These are phyloP conservation scores for Caenorhabditis angaria DNA, from an alignment of 2,888 invertebrate genomes.

Conservation along the genomic window DNA sequence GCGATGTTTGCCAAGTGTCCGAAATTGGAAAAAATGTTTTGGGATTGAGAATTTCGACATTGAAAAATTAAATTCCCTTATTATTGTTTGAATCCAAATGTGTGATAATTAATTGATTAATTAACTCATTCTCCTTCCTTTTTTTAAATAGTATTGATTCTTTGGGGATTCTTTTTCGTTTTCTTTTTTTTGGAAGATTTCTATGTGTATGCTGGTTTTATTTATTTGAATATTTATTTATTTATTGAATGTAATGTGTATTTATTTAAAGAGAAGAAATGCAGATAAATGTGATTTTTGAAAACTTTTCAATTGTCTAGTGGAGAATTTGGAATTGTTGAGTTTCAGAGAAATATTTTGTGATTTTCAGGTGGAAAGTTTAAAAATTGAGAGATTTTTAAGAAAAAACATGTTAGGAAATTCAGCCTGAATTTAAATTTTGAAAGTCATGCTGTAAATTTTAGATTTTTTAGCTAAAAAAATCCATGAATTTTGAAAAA, in stretches of 20 bases:
- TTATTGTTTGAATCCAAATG: conserved; percentile 9
- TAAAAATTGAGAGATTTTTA: no score
- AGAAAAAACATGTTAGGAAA: no score
- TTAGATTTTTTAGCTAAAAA: no score
- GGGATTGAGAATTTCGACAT: conserved; percentile 48
- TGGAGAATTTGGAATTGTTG: no score
- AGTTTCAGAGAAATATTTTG: no score
- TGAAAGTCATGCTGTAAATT: no score
- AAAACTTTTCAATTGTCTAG: no score
- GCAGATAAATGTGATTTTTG: no score
- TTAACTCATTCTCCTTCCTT: not conserved
- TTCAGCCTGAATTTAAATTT: no score
- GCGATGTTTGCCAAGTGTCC: conserved; percentile 80
- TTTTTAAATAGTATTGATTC: conserved; percentile 9
- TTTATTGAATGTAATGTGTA: conserved; percentile 2
- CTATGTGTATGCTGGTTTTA: conserved; percentile 23
- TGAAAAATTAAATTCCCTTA: conserved; percentile 36
- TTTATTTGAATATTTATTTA: not conserved
- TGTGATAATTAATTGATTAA: conserved; percentile 10
- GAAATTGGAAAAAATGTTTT: conserved; percentile 84
- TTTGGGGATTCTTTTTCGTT: conserved; percentile 9
- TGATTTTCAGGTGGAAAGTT: no score
- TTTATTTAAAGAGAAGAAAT: not conserved
- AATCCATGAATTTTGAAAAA: no score
- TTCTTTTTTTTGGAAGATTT: not conserved